Conservation (phyloP, 2,113 vertebrate genomes). For the Ranitomeya imitator region DNA sequence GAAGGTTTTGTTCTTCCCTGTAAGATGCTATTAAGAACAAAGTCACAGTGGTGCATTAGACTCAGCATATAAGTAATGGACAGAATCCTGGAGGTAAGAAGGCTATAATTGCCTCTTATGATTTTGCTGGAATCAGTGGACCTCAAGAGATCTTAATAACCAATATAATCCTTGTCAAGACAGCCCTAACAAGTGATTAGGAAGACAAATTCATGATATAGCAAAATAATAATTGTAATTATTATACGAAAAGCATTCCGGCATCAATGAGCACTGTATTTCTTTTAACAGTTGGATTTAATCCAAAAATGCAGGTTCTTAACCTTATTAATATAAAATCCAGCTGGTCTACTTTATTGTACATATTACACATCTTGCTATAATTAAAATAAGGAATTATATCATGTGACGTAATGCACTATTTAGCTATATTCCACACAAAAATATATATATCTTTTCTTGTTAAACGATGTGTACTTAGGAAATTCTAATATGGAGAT, state of each 20-base stretch:
- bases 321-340: background rate
- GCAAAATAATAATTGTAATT: constrained; percentile 38
- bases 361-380: background rate
- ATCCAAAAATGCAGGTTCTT: background rate
- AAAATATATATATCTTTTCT: background rate
- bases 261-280: background rate
- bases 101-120: constrained; percentile 44
- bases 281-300: background rate
- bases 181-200: constrained; percentile 31
- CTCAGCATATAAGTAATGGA: constrained; percentile 16
- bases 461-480: too few relatives aligned
- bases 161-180: constrained; percentile 51
- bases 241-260: background rate
- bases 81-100: constrained; percentile 42
- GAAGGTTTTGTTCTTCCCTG: constrained; percentile 32
- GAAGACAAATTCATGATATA: constrained; percentile 44
- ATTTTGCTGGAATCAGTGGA: constrained; percentile 28
- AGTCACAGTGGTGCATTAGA: constrained; percentile 25
- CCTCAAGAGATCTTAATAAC: constrained; percentile 40
- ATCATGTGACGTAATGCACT: background rate
- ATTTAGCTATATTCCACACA: background rate
- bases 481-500: too few relatives aligned
- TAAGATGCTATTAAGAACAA: constrained; percentile 33
- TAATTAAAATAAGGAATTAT: background rate
- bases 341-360: background rate